Conservation (phyloP, 2,888 invertebrate species). For the Lithosia quadra region DNA sequence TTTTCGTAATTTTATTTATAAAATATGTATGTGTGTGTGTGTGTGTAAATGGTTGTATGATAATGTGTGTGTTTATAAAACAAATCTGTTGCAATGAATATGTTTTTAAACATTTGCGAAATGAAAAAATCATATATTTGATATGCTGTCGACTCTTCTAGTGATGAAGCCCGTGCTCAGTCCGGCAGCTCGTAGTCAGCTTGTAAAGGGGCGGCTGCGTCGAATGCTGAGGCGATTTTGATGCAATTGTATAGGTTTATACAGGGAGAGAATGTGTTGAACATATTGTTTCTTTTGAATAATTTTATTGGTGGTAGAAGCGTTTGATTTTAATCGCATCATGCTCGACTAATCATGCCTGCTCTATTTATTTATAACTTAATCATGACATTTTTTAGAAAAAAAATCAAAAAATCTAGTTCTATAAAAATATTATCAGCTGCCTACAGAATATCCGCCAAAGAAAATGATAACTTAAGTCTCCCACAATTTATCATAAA, state of each 20-base stretch:
- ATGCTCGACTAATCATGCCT: background rate
- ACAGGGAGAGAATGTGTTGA: conserved; percentile 33
- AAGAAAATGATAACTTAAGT: background rate
- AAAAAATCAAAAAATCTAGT: background rate
- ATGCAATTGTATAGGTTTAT: conserved; percentile 30
- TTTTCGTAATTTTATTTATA: background rate
- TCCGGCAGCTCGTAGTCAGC: conserved; percentile 15
- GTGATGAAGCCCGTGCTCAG: background rate
- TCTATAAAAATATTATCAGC: background rate
- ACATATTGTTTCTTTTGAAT: conserved; percentile 19
- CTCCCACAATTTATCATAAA: too few relatives aligned
- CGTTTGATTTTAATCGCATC: background rate
- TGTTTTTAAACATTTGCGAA: background rate
- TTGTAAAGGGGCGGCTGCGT: conserved; percentile 21
- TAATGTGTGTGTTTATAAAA: background rate
- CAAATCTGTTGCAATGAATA: background rate
- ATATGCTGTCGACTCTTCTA: background rate
- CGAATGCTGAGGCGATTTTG: conserved; percentile 32
- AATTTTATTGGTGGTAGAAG: conserved; percentile 13
- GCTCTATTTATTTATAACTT: background rate
- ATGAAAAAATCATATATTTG: background rate
- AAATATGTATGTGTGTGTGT: too few relatives aligned
- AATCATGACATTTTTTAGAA: background rate
- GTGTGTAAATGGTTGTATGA: background rate
- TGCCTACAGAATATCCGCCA: background rate